Evolutionary conservation across 2,797 vertebrate genomes (phyloP).

Genomic region (Xiphorhynchus erythropygius): DNA sequence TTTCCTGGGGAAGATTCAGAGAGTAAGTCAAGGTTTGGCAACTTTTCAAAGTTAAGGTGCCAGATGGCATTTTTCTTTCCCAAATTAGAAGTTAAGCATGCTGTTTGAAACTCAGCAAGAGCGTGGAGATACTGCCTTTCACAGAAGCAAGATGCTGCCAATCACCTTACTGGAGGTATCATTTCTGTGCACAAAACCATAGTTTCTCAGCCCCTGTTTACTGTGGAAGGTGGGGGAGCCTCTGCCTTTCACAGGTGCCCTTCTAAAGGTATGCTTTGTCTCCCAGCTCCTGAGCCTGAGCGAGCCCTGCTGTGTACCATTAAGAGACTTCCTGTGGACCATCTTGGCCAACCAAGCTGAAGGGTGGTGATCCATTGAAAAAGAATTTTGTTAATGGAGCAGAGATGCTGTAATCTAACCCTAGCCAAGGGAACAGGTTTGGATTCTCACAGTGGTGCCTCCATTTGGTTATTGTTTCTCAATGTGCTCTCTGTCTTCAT

Average conservation of each 20-base stretch:
- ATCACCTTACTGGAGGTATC: constrained; percentile 55
- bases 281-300: neutral
- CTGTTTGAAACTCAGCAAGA: constrained; percentile 65
- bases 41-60: constrained; percentile 67
- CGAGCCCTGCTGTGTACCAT: neutral
- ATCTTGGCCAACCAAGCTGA: neutral
- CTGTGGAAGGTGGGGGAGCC: neutral
- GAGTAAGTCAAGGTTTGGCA: constrained; percentile 67
- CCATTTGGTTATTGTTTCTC: neutral
- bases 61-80: constrained; percentile 73
- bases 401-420: neutral
- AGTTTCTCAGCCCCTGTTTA: constrained; percentile 7
- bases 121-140: constrained; percentile 58
- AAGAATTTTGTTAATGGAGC: neutral
- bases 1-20: constrained; percentile 56
- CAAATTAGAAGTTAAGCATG: constrained; percentile 68
- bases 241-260: neutral
- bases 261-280: neutral
- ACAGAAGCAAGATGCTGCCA: constrained; percentile 57
- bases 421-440: neutral
- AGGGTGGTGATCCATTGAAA: neutral
- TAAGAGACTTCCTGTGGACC: neutral
- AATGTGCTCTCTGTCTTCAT: neutral
- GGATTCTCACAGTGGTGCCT: neutral
- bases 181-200: neutral